Percentiles rank a stretch among this genome's conserved stretches.
phyloP scores from a whole-genome alignment of 2,113 vertebrate species.

The Rallus limicola region DNA sequence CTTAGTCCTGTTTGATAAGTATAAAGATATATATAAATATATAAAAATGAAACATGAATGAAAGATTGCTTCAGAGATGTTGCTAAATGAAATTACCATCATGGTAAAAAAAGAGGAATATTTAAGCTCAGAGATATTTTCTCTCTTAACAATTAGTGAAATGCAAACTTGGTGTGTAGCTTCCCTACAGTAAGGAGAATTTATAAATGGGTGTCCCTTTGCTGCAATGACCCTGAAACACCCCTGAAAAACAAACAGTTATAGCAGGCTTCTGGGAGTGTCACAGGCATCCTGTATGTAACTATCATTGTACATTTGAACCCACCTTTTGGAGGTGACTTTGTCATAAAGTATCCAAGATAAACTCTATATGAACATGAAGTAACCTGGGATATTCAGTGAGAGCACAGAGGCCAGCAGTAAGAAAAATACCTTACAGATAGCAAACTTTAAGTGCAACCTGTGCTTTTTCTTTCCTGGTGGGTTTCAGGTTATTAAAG shows the following conservation, averaged over 20 bases:
- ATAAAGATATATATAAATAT: background rate
- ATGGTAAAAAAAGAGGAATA: background rate
- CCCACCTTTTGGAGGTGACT: background rate
- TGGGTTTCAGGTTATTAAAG: background rate
- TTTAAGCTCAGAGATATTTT: background rate
- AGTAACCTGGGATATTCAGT: background rate
- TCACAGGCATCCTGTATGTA: background rate
- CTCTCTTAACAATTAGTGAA: background rate
- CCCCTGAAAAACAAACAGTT: background rate
- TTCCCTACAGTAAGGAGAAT: background rate
- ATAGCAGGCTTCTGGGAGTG: background rate
- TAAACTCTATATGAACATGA: background rate
- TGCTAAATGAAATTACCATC: background rate
- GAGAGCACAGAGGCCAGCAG: background rate
- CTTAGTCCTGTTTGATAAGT: background rate
- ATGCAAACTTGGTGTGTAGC: background rate
- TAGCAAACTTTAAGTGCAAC: background rate
- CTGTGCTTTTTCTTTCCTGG: background rate
- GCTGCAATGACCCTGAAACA: background rate
- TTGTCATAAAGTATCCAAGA: background rate
- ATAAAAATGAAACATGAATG: background rate
- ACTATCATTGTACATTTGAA: background rate
- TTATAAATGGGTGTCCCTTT: background rate
- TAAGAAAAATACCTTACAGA: background rate
- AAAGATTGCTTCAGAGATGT: background rate